A percentile compares a stretch with the other conserved stretches of the same genome.
Conservation (phyloP, 2,113 vertebrate genomes). For the Okapia johnstoni region DNA sequence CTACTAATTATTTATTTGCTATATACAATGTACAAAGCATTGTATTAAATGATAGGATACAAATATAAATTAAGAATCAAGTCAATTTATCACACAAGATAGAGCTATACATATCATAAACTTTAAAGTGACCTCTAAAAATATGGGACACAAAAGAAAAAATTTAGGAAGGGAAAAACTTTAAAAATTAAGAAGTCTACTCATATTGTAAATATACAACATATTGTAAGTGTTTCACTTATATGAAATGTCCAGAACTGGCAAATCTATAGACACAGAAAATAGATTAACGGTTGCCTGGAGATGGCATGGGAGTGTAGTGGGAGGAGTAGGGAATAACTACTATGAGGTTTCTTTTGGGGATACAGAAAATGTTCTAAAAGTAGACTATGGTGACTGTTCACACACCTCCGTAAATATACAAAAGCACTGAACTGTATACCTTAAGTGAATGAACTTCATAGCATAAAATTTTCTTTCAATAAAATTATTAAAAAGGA, state of each 20-base stretch:
- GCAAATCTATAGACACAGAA: neutral
- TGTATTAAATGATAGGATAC: neutral
- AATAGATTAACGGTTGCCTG: neutral
- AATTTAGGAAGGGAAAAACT: neutral
- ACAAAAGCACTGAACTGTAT: neutral
- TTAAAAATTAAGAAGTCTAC: neutral
- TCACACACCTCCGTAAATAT: neutral
- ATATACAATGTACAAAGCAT: neutral
- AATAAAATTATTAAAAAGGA: neutral
- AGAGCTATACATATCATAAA: neutral
- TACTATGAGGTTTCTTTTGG: neutral
- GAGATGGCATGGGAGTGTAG: neutral
- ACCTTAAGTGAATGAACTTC: neutral
- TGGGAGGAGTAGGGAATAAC: neutral
- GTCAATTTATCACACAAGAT: neutral
- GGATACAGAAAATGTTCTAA: neutral
- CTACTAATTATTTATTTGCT: neutral
- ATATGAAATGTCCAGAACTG: neutral
- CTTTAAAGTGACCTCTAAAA: neutral
- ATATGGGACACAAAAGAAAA: neutral
- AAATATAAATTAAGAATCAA: slow-evolving; percentile 34
- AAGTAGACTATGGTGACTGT: neutral
- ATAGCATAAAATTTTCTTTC: neutral
- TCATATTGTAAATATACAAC: neutral
- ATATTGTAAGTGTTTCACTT: neutral